Evolutionary conservation across 2,888 invertebrate genomes (phyloP), one percentile per base, ranked within the genome.

Genomic region (Nomada hirtipes): DNA sequence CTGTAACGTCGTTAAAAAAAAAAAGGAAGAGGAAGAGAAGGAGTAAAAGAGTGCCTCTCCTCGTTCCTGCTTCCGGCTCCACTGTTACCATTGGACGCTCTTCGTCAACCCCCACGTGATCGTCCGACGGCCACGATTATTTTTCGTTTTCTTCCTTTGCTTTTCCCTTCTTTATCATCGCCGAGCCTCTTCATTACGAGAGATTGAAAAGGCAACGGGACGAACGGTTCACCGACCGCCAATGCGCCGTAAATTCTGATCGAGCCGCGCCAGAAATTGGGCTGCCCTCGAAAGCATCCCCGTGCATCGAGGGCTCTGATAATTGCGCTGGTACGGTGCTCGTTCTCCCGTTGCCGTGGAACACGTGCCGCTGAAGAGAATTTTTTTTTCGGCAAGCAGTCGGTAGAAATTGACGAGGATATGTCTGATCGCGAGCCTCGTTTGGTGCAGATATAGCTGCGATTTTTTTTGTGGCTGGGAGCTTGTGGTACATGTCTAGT

Each of bases 171-270:
- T 82, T 82, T 75, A 80, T 77, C 72, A 84, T 84, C 76, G 72
- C 53, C 61, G 78, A 55, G 76, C 60, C 82, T 88, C 86, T 87
- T 87, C 86, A 85, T 87, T 88, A 88, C 70, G 78, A 77, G 76
- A 76, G 87, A 75, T 84, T 87, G 86, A 84, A 87, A 84, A 74
- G 78, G 83, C 81, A 74, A 57, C 74, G 74, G 71, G 72, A 55
- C 69, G 82, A 82, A 86, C 84, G 82, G 76, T 88, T 86, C 72
- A 80, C 36, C 79, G 79, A 70, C 68, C 60, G 64, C 76, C 85
- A 84, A 84, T 81, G 77, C 73, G 52, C 72, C 77, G 84, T 77
- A 76, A 72, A 82, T 79, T 83, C 71, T 70, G 83, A 83, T 81
- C 78, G 80, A 70, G 10, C 68, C 15, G 29, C 78, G 44, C 2